Evolutionary conservation across 2,113 vertebrate species (phyloP), one percentile per base, ranked within the genome.

Genomic region (Xiphorhynchus elegans): DNA sequence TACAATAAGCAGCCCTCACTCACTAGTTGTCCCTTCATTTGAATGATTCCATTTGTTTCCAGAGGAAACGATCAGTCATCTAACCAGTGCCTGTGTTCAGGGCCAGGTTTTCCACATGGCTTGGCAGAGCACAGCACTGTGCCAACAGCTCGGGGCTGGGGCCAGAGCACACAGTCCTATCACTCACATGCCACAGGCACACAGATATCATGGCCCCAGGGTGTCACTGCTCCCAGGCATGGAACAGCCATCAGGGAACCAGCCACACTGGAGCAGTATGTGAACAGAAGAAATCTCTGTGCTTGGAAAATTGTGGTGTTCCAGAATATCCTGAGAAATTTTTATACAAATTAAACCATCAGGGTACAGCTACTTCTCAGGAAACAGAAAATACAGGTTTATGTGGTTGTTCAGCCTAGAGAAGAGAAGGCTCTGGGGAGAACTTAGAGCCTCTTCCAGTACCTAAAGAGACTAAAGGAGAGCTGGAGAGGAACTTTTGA

Each of bases 1-100:
- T 70, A 81, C 62, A 79, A 78, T 24, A 93, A 92, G 96, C 92
- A 84, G 88, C 80, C 64, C 88, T 92, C 76, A 4, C 84, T 93
- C 77, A 63, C 90, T 52, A 49, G 63, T 40, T 66, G 46, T 84
- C 83, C 92, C 86, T 79, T 88, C 74, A 53, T 89, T 93, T 75
- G 89, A 89, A 76, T 67, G 84, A 78, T 70, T 87, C 66, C 29
- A 24, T 60, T 95, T 92, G 64, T 86, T 90, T 94, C 88, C 90
- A 93, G 92, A 95, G 96, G 91, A 97, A 91, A 89, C 0, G 5
- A 96, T 89, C 90, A 92, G 85, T 84, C 93, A 90, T 82, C 76
- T 53, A 64, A 78, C 73, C 88, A 68, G 25, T 5, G 84, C 64
- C 80, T 69, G 64, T 17, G 56, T 23, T 56, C 62, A 89, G 39